Evolutionary conservation across 2,113 vertebrate species (phyloP).

Genomic region (Barnardius zonarius): DNA sequence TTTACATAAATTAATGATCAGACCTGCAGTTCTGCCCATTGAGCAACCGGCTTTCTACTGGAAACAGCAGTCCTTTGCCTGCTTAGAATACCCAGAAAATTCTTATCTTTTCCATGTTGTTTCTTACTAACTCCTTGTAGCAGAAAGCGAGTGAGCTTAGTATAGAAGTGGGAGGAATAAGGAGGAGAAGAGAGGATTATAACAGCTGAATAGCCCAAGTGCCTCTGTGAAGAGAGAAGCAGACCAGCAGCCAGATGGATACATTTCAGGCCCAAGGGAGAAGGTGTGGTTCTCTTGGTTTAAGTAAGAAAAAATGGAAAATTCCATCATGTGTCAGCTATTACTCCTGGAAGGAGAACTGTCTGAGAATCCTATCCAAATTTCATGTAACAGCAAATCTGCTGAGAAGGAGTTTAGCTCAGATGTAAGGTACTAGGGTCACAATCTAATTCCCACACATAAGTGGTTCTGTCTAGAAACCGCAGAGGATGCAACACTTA

Average conservation of each 20-base stretch:
- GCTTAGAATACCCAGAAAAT: background rate
- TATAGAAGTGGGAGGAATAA: background rate
- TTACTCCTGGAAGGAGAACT: constrained; percentile 9
- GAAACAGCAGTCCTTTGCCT: background rate
- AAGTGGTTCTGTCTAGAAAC: background rate
- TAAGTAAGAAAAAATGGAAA: background rate
- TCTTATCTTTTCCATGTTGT: background rate
- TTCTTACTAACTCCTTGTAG: background rate
- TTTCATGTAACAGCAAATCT: constrained; percentile 6
- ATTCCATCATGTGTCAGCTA: constrained; percentile 15
- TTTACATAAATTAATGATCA: background rate
- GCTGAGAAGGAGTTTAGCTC: constrained; percentile 27
- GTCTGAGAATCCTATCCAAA: constrained; percentile 11
- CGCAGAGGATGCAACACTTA: background rate
- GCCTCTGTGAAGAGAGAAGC: background rate
- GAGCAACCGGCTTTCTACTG: background rate
- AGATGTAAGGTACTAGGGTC: background rate
- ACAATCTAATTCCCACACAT: background rate
- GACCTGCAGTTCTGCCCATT: background rate
- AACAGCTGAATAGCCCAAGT: background rate
- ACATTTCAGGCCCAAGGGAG: background rate
- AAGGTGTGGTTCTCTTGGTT: constrained; percentile 15
- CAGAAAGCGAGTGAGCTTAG: background rate
- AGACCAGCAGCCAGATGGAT: background rate
- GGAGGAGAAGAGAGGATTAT: background rate